Evolutionary conservation across 1,140 invertebrate genomes (phyloP), one percentile per base, ranked within the genome.

Genomic region (Lanistes nyassanus): DNA sequence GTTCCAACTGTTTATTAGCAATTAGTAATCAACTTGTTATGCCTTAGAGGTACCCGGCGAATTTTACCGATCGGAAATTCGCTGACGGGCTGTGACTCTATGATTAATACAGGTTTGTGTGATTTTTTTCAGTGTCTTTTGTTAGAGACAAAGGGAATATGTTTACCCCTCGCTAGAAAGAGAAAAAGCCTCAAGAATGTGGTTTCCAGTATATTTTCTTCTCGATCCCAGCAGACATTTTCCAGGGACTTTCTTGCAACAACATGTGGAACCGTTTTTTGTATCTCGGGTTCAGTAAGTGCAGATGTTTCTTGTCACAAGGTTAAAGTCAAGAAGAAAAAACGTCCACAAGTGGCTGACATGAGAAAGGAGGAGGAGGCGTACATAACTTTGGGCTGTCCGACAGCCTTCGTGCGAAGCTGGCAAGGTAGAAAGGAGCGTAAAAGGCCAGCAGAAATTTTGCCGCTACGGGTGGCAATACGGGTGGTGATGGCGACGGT

Each of bases 401-500:
- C 13, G 13, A 13, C 13, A 55, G 53, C 13, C 13, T n/a, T 55
- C 53, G 13, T 55, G 53, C n/a, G 13, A 16, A n/a, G 13, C 13
- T n/a, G 13, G 53, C 13, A 55, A 55, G 37, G 31, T 37, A 34
- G 65, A 6, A 19, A 9, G 9, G n/a, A 36, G 29, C 6, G 65
- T 67, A 67, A 7, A 34, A 67, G 65, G 37, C 9, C 37, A 67
- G 16, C 13, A 34, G 65, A 11, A 34, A 36, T 67, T 34, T 26
- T 42, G 11, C 26, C 37, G 37, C 26, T 19, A 67, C 31, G 29
- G 7, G 65, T 67, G 37, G 65, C 37, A 67, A 36, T 67, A 19
- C 26, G 29, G 53, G 39, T 70, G 53, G 39, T 70, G 53, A 47
- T 70, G 53, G 39, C 39, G 26, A 13, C 39, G 13, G 68, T 51